Conservation (phyloP, 2,797 vertebrate genomes). For the Cryptoprocta ferox region DNA sequence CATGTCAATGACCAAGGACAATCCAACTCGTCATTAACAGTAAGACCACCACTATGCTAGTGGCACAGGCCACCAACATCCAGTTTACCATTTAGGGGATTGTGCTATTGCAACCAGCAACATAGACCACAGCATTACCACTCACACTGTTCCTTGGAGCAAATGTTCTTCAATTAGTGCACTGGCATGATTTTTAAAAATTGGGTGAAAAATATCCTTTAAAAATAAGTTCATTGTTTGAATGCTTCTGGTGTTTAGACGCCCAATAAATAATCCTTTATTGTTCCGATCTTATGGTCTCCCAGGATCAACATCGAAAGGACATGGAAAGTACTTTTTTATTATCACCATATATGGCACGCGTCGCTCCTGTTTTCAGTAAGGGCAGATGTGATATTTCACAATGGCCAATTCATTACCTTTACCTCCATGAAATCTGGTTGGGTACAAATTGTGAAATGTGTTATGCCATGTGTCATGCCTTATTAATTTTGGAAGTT, state of each 20-base stretch:
- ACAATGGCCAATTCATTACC: neutral
- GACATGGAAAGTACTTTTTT: neutral
- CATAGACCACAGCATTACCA: neutral
- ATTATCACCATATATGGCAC: neutral
- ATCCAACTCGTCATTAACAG: neutral
- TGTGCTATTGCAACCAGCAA: neutral
- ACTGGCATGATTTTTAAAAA: neutral
- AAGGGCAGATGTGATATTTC: neutral
- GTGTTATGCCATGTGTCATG: neutral
- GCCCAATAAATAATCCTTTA: neutral
- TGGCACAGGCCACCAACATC: accelerated
- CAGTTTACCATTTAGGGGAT: neutral
- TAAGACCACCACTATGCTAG: accelerated
- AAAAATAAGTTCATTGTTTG: neutral
- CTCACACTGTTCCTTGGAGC: neutral
- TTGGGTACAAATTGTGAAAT: neutral
- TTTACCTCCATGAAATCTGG: neutral
- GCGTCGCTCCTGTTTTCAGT: neutral
- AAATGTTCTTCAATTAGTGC: neutral
- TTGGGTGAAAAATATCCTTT: neutral
- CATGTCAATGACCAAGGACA: neutral
- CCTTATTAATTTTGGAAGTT: neutral
- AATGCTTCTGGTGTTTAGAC: neutral
- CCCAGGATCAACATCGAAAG: neutral
- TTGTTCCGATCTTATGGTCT: neutral